A percentile compares a stretch with the other conserved stretches of the same genome.
phyloP scores from a whole-genome alignment of 2,797 vertebrate genomes.

The Sciaenops ocellatus region DNA sequence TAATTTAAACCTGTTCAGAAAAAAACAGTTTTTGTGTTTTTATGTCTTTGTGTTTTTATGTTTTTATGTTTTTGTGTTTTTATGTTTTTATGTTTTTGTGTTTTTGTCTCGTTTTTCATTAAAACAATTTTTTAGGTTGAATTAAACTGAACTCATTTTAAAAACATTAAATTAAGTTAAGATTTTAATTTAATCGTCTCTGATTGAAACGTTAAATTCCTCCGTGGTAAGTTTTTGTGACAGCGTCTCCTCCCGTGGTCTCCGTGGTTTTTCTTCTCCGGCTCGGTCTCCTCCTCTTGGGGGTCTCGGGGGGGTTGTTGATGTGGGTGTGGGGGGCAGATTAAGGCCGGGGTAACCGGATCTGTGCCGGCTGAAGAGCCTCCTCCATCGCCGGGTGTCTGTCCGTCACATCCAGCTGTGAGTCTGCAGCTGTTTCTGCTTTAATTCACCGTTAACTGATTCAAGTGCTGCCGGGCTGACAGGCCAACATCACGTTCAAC shows the following conservation, averaged over 20 bases:
- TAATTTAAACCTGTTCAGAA: no score
- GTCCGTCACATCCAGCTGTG: conserved; percentile 76
- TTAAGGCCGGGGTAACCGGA: conserved; percentile 39
- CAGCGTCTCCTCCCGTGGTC: neutral
- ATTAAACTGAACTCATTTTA: no score
- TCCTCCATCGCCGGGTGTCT: conserved; percentile 36
- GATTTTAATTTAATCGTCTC: no score
- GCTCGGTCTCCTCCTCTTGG: conserved; percentile 5
- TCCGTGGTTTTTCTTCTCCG: neutral
- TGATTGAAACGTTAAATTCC: neutral
- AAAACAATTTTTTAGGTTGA: no score
- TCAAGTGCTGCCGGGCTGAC: neutral
- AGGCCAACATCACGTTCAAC: no score
- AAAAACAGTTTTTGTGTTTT: no score
- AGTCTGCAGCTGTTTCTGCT: conserved; percentile 67
- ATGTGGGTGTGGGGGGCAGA: conserved; percentile 2
- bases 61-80: no score
- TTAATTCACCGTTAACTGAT: neutral
- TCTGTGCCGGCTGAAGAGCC: conserved; percentile 19
- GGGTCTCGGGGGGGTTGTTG: neutral
- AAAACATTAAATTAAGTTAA: no score
- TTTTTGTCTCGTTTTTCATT: no score
- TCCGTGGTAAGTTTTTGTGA: neutral
- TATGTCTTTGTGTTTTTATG: no score
- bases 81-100: no score